These are phyloP conservation scores for Heteromormyrus szaboi DNA, from an alignment of 2,797 vertebrate genomes.

Conservation along the genomic window DNA sequence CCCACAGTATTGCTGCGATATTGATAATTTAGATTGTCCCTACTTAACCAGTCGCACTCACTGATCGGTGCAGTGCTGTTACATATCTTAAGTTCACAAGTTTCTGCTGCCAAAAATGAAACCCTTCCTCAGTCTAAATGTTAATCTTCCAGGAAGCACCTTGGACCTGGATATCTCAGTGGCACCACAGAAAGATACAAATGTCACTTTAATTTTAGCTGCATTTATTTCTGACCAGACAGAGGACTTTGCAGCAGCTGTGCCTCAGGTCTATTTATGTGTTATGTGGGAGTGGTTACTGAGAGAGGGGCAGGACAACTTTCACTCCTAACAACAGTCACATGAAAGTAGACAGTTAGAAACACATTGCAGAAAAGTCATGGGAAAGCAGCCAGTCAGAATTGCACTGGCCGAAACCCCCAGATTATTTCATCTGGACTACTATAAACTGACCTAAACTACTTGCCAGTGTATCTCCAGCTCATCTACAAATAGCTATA, in stretches of 20 bases:
- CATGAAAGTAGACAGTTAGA: background rate
- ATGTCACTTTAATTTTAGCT: background rate
- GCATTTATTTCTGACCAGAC: conserved; percentile 6
- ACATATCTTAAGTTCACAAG: background rate
- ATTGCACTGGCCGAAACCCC: background rate
- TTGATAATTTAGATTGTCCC: background rate
- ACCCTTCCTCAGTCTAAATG: background rate
- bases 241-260: background rate
- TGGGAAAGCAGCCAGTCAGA: background rate
- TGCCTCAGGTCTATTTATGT: background rate
- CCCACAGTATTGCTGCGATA: background rate
- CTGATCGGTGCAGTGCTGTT: background rate
- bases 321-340: background rate
- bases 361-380: background rate
- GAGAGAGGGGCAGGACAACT: background rate
- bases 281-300: background rate
- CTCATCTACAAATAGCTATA: background rate
- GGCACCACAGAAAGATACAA: background rate
- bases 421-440: background rate
- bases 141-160: conserved; percentile 8
- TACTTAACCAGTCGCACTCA: background rate
- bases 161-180: background rate
- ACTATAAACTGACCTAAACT: background rate
- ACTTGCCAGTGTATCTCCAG: background rate
- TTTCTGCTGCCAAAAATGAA: background rate